Percentiles rank a stretch among this genome's conserved stretches.
phyloP scores from a whole-genome alignment of 2,113 vertebrate species.

The Monarcha castaneiventris region DNA sequence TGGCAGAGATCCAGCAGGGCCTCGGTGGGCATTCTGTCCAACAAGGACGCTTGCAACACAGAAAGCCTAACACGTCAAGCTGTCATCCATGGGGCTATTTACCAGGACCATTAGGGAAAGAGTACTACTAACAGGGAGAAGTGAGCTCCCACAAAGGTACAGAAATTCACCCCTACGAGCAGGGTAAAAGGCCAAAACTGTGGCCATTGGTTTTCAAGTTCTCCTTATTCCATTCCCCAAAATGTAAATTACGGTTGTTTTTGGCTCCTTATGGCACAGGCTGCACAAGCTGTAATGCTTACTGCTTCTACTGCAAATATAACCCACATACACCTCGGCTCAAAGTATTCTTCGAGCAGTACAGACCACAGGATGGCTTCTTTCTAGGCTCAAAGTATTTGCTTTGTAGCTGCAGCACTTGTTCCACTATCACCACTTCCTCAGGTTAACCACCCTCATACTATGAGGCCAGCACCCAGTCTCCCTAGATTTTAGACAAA shows the following conservation, averaged over 20 bases:
- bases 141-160: neutral
- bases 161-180: neutral
- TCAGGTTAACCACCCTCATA: neutral
- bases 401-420: neutral
- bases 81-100: accelerated
- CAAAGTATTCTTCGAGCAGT: accelerated
- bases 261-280: neutral
- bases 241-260: accelerated
- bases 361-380: accelerated
- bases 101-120: neutral
- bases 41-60: neutral
- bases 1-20: neutral
- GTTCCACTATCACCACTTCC: neutral
- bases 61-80: neutral
- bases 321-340: accelerated
- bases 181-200: neutral
- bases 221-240: neutral
- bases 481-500: neutral
- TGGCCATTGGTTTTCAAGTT: neutral
- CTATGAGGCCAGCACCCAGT: neutral
- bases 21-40: neutral
- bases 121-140: neutral
- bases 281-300: accelerated
- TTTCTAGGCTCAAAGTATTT: neutral
- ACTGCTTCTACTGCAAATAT: neutral